Evolutionary conservation across 2,113 vertebrate species (phyloP), one percentile per base, ranked within the genome.

Genomic region (Axis porcinus): DNA sequence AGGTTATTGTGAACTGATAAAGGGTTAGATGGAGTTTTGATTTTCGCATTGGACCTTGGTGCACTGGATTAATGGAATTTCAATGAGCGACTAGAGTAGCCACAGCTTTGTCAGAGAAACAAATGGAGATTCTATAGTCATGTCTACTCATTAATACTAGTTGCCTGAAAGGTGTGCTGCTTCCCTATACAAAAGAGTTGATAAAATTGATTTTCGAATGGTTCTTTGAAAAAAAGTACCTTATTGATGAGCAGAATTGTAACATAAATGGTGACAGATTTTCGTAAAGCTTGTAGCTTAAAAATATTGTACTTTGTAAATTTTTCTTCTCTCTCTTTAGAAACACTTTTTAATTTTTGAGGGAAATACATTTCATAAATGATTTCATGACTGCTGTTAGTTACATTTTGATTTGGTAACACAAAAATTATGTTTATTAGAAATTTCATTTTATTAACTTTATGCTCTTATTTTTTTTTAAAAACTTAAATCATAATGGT

Each of bases 1-100:
- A 99, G 99, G 99, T 99, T 99, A 99, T 99, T 99, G 99, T 99
- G 98, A 99, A 98, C 99, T 99, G 99, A 99, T 99, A 99, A 99
- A 99, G 99, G 99, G 99, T 99, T 99, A 99, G 99, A 99, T 99
- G 99, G 98, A 98, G 98, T 99, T 99, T 99, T 99, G 99, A 99
- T 99, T 99, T 99, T 99, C 96, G 36, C 98, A 98, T 98, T 99
- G 99, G 98, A 99, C 99, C 98, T 98, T 98, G 98, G 98, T 99
- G 98, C 98, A 98, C 97, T 98, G 99, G 99, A 99, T 99, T 99
- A 99, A 99, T 99, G 98, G 99, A 99, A 99, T 99, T 99, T 99
- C 99, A 99, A 99, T 99, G 99, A 99, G 98, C 97, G 98, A 98
- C 98, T 98, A 97, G 98, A 99, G 99, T 99, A 99, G 98, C 98